Conservation (phyloP, 2,113 vertebrate species). For the Semicossyphus pulcher region DNA sequence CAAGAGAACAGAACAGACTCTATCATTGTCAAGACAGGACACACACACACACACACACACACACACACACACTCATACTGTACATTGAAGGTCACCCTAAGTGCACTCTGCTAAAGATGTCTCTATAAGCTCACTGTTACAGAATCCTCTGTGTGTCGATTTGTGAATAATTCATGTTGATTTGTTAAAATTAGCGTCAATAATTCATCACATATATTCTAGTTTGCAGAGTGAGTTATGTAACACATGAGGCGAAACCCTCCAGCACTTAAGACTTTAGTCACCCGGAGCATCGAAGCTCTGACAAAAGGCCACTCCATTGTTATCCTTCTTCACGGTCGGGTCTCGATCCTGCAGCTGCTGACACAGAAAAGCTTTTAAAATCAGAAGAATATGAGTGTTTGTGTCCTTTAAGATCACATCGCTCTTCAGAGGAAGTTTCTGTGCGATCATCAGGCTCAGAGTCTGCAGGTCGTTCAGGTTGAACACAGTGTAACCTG, state of each 20-base stretch:
- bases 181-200: constrained; percentile 46
- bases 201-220: constrained; percentile 35
- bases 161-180: constrained; percentile 44
- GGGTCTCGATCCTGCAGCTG: not conserved
- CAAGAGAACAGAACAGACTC: constrained; percentile 19
- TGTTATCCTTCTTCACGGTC: not conserved
- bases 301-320: not conserved
- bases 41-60: constrained; percentile 22
- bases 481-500: constrained; percentile 52
- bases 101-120: not conserved
- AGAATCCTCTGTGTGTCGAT: not conserved
- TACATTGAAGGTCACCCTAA: constrained; percentile 42
- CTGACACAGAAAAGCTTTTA: not conserved
- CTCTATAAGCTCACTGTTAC: not conserved
- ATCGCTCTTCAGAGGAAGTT: not conserved
- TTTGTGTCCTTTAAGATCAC: too few relatives aligned
- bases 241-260: not conserved
- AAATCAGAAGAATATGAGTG: not conserved
- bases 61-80: constrained; percentile 5
- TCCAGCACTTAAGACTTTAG: not conserved
- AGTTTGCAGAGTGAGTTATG: not conserved
- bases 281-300: not conserved
- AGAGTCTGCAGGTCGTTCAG: constrained; percentile 45
- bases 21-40: constrained; percentile 40
- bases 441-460: constrained; percentile 12